Base-by-base conservation (phyloP, 2,888 invertebrate genomes). In the Catocala fraxini region DNA sequence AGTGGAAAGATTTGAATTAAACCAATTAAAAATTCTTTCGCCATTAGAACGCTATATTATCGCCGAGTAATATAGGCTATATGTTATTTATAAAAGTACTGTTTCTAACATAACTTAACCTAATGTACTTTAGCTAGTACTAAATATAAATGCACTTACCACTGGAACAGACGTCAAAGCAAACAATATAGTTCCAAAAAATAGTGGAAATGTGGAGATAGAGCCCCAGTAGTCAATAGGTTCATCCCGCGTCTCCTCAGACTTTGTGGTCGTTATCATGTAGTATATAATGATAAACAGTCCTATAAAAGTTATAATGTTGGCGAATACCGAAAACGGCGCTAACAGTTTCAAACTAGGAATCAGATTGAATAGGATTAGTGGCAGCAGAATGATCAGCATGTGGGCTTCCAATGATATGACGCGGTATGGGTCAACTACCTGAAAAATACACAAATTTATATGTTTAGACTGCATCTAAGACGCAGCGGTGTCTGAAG, bases 151-250 rank as follows among this genome's bases (percentile, higher is more conserved):
- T n/a, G 11, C 4, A 89, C 96, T 95, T 83, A 97, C 97, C 90
- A 97, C 97, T 25, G 97, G 97, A 41, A 97, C 97, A 0, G 97
- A 97, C 75, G 97, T 99, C 75, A 99, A 95, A 0, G 99, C 98
- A 88, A 98, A 99, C 60, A 99, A 94, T 2, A 98, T 97, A 0
- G 98, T 98, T 1, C 99, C 98, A 0, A 98, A 97, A 81, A 77
- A 77, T 6, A 77, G 43, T 9, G 77, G 77, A 34, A 77, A 75
- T 6, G 97, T 96, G 5, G 85, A 59, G 0, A 77, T 35, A 0
- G 90, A 86, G 4, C 91, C 91, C 89, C 89, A 89, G 5, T 87
- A 77, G 94, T 95, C 82, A 54, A 91, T 78, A 4, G 93, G 82
- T 3, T 95, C 83, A n/a, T n/a, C n/a, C n/a, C n/a, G n/a, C n/a